phyloP scores from a whole-genome alignment of 2,888 invertebrate species.

The Drosophila maculinotata region DNA sequence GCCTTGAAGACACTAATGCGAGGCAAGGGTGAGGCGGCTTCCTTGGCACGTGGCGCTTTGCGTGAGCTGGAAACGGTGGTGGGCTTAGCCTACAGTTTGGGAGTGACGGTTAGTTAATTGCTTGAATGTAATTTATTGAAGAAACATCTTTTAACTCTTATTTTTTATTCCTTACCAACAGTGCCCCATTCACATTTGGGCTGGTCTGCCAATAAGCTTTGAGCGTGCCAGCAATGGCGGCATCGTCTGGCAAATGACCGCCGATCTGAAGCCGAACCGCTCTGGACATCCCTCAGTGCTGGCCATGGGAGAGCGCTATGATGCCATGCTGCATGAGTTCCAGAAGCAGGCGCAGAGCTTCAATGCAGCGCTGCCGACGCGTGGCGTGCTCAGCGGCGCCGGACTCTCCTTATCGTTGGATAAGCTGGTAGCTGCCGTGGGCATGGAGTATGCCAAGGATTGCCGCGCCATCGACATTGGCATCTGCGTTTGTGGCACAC shows the following conservation, averaged over 20 bases:
- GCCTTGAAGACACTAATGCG: slow-evolving; percentile 87
- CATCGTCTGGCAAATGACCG: slow-evolving; percentile 87
- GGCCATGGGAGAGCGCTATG: slow-evolving; percentile 96
- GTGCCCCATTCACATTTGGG: slow-evolving; percentile 86
- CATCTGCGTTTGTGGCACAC: slow-evolving; percentile 88
- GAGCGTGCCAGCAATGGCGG: slow-evolving; percentile 86
- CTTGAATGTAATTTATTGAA: background rate
- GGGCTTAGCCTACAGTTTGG: slow-evolving; percentile 89
- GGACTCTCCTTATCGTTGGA: slow-evolving; percentile 95
- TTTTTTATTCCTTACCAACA: slow-evolving; percentile 76
- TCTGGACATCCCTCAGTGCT: slow-evolving; percentile 88
- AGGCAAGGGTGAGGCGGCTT: slow-evolving; percentile 89
- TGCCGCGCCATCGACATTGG: slow-evolving; percentile 87
- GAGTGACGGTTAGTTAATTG: slow-evolving; percentile 88
- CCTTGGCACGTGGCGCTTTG: slow-evolving; percentile 89
- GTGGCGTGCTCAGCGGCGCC: slow-evolving; percentile 87
- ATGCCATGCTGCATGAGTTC: slow-evolving; percentile 91
- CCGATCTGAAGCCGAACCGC: slow-evolving; percentile 83
- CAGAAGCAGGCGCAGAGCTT: slow-evolving; percentile 86
- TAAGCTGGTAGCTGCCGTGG: slow-evolving; percentile 89
- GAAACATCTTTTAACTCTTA: background rate
- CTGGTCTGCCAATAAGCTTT: slow-evolving; percentile 86
- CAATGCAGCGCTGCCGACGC: slow-evolving; percentile 77
- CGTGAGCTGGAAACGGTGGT: slow-evolving; percentile 91
- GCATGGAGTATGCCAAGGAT: slow-evolving; percentile 86